Base-by-base conservation (phyloP, 2,113 vertebrate genomes). In the Phrynosoma blainvillii region DNA sequence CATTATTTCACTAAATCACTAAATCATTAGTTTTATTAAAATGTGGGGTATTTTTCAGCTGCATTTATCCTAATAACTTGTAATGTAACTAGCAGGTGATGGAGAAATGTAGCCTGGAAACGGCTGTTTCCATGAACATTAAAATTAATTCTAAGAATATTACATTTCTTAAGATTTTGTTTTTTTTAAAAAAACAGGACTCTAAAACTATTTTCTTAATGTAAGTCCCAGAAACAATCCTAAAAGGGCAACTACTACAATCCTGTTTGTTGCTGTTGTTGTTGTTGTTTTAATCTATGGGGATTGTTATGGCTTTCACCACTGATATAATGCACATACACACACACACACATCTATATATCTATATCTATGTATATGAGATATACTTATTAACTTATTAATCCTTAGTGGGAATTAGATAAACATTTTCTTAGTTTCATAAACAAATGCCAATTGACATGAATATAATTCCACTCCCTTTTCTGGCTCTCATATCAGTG, bases 361-460 rank as follows among this genome's bases (percentile, higher is more conserved):
- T 93, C 85, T 86, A 40, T 54, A 5, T 82, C 52, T 82, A 6
- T 16, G 12, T 89, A 77, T 8, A 32, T 84, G 42, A 62, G 59
- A 62, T 62, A 89, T 82, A 62, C 68, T 87, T 73, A 40, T 20
- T 79, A 62, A 62, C 3, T 91, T 93, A 86, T 87, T 92, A 92
- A 93, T 36, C 14, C 88, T 3, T 20, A 42, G 27, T 81, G 87
- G n/a, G 90, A 93, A 91, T 88, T 82, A 94, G 80, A 52, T 40
- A 93, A 91, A 70, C 78, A 82, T 88, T 91, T 91, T 62, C 80
- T 93, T 89, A 89, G 70, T 85, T 95, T 90, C 18, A 68, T 79
- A 89, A 89, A 81, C 23, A 88, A 40, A 65, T 86, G 88, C 68
- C 90, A 54, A 89, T 88, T 84, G 85, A 40, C 9, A 86, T 91